Conservation (phyloP, 2,888 invertebrate genomes). For the Ashinkailepas kermadecensis region DNA sequence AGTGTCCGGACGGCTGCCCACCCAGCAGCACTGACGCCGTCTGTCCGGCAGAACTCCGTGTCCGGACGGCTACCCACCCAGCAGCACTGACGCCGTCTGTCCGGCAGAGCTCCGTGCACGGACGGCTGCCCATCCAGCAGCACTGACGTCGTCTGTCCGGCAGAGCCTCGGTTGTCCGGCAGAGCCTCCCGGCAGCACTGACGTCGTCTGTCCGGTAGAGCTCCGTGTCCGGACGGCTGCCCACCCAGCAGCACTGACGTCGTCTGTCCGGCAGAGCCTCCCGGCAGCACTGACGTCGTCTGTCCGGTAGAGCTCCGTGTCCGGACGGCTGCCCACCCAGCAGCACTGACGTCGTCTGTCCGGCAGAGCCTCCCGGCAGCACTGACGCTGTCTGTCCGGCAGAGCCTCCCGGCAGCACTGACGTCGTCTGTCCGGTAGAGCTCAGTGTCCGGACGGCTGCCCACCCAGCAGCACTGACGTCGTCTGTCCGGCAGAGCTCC, state of each 20-base stretch:
- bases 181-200: not conserved
- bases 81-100: not conserved
- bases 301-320: too few species aligned
- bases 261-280: not conserved
- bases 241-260: not conserved
- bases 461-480: not conserved
- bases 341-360: not conserved
- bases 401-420: not conserved
- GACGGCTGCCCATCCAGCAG: not conserved
- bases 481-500: not conserved
- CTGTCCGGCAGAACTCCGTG: too few species aligned
- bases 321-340: not conserved
- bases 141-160: not conserved
- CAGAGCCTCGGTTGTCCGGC: not conserved
- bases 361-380: not conserved
- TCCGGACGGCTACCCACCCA: not conserved
- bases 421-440: not conserved
- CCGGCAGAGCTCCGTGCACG: not conserved
- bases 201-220: not conserved
- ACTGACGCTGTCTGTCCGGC: not conserved
- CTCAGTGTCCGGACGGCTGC: too few species aligned
- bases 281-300: not conserved
- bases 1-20: too few species aligned
- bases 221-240: too few species aligned
- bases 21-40: too few species aligned